These are phyloP conservation scores for Colinus virginianus DNA, from an alignment of 2,113 vertebrate genomes.

Conservation along the genomic window DNA sequence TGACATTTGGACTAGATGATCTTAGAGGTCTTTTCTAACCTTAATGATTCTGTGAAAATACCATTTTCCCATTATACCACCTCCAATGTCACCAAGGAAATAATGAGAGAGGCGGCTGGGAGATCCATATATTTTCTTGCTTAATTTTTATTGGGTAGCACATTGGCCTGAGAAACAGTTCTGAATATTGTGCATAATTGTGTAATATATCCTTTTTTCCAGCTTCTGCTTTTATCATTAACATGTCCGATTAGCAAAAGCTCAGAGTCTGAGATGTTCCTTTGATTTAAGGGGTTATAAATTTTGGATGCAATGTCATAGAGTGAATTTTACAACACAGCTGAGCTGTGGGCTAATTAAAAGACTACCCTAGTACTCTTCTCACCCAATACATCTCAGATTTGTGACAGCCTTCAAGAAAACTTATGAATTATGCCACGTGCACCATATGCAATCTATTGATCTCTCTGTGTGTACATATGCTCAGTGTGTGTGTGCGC, in stretches of 20 bases:
- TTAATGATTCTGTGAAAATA: not conserved
- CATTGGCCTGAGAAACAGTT: not conserved
- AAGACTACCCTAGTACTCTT: slow-evolving; percentile 40
- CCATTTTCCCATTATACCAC: not conserved
- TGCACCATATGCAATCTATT: slow-evolving; percentile 17
- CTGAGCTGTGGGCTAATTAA: slow-evolving; percentile 50
- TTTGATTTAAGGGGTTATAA: slow-evolving; percentile 64
- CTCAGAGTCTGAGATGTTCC: not conserved
- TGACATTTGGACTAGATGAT: not conserved
- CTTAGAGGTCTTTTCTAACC: not conserved
- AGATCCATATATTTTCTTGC: not conserved
- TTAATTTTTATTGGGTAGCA: not conserved
- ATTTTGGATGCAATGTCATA: slow-evolving; percentile 49
- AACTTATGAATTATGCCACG: slow-evolving; percentile 35
- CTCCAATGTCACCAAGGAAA: not conserved
- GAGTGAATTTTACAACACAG: slow-evolving; percentile 39
- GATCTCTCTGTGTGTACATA: not conserved
- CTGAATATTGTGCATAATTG: not conserved
- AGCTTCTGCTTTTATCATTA: slow-evolving; percentile 39
- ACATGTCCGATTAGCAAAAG: slow-evolving; percentile 39
- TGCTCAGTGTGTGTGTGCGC: not conserved
- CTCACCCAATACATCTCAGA: slow-evolving; percentile 31
- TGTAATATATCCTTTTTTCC: not conserved
- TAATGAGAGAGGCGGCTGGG: not conserved
- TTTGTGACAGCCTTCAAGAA: slow-evolving; percentile 56